A percentile compares a stretch with the other conserved stretches of the same genome.
Evolutionary conservation across 2,888 invertebrate genomes (phyloP).

Genomic region (Penaeus monodon): DNA sequence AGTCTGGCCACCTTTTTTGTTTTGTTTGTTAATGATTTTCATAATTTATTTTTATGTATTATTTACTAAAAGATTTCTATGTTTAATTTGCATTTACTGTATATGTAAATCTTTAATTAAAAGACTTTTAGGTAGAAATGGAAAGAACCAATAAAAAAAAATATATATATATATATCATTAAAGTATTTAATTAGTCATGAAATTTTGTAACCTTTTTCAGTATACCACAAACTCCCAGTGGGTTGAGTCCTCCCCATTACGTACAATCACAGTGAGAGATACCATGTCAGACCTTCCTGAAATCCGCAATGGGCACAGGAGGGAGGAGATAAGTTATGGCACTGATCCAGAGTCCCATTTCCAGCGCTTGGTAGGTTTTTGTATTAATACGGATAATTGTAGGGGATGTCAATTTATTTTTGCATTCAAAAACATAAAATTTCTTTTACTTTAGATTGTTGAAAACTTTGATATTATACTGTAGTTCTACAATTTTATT

Average conservation of each 20-base stretch:
- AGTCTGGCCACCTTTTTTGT: conserved; percentile 1
- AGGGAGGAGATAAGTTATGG: conserved; percentile 80
- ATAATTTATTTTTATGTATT: too few species aligned
- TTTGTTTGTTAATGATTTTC: background rate
- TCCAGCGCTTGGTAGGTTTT: conserved; percentile 75
- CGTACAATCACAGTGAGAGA: conserved; percentile 85
- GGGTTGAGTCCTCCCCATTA: conserved; percentile 80
- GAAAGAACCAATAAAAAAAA: too few species aligned
- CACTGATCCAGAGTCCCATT: conserved; percentile 80
- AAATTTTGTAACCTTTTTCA: conserved; percentile 65
- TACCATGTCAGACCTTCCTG: conserved; percentile 85
- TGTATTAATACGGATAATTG: background rate
- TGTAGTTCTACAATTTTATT: too few species aligned
- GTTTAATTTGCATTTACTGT: too few species aligned
- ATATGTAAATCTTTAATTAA: too few species aligned
- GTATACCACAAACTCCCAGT: conserved; percentile 74
- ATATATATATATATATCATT: too few species aligned
- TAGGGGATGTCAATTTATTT: too few species aligned
- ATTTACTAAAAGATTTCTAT: too few species aligned
- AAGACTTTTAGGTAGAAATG: too few species aligned
- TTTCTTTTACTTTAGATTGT: too few species aligned
- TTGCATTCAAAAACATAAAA: too few species aligned
- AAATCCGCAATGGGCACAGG: conserved; percentile 75
- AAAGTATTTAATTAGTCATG: background rate
- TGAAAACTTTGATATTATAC: too few species aligned